Evolutionary conservation across 2,113 vertebrate genomes (phyloP).

Genomic region (Semnornis frantzii): DNA sequence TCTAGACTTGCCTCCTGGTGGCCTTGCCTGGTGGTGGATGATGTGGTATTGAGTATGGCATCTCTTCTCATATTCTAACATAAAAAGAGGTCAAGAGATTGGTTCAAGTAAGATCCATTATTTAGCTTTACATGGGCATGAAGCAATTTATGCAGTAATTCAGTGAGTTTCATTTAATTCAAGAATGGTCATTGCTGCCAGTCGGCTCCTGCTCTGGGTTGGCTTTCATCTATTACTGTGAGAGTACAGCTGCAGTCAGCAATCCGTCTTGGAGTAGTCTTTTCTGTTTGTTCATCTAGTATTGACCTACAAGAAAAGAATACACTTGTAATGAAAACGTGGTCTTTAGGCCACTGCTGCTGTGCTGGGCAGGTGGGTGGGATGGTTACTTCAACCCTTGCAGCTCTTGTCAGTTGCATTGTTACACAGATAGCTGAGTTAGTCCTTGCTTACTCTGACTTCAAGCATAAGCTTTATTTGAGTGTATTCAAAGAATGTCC

Average conservation of each 20-base stretch:
- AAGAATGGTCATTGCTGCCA: not conserved
- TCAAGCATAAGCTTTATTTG: not conserved
- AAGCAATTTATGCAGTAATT: not conserved
- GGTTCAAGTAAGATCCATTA: not conserved
- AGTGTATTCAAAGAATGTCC: not conserved
- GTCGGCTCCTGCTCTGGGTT: not conserved
- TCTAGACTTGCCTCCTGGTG: not conserved
- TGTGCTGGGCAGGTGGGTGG: not conserved
- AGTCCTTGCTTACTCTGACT: not conserved
- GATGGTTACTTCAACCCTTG: not conserved
- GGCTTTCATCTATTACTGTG: not conserved
- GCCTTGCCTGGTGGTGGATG: not conserved
- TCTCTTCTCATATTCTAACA: not conserved
- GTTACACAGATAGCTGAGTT: not conserved
- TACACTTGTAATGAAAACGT: not conserved
- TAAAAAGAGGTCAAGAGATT: not conserved
- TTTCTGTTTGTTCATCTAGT: not conserved
- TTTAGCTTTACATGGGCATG: not conserved
- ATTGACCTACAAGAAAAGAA: not conserved
- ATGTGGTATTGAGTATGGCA: not conserved
- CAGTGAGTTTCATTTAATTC: not conserved
- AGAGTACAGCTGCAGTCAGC: not conserved
- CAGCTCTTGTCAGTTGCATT: not conserved
- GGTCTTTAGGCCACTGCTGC: not conserved
- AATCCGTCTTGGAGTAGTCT: not conserved